phyloP scores from a whole-genome alignment of 2,113 vertebrate species.

The Paralichthys olivaceus region DNA sequence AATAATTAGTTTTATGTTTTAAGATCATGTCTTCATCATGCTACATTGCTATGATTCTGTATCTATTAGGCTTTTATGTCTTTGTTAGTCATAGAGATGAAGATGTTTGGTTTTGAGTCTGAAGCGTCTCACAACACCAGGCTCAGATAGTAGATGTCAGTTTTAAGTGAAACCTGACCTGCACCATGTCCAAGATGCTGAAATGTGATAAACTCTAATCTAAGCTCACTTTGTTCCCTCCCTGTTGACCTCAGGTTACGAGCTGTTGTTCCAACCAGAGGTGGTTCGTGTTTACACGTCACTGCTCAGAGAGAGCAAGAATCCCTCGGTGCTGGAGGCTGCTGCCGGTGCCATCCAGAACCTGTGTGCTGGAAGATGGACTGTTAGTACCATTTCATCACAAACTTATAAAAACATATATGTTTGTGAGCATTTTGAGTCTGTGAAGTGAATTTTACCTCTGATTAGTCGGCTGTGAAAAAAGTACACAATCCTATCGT shows the following conservation, averaged over 20 bases:
- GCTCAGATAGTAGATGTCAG: not conserved
- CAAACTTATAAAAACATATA: not conserved
- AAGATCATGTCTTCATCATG: not conserved
- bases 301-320: conserved; percentile 92
- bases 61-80: too few species aligned
- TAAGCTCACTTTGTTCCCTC: not conserved
- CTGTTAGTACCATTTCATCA: conserved; percentile 69
- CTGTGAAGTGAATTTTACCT: not conserved
- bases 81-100: too few species aligned
- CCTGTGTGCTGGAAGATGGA: conserved; percentile 95
- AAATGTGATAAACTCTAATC: not conserved
- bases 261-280: conserved; percentile 96
- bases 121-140: too few species aligned
- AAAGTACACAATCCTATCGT: not conserved
- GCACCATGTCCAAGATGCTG: not conserved
- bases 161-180: not conserved
- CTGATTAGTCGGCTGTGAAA: not conserved
- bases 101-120: too few species aligned
- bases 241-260: conserved; percentile 85
- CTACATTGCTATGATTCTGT: too few species aligned
- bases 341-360: conserved; percentile 96
- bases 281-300: conserved; percentile 96
- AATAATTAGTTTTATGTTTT: too few species aligned
- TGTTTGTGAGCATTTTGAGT: not conserved
- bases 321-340: conserved; percentile 93